Evolutionary conservation across 2,797 vertebrate species (phyloP), one percentile per base, ranked within the genome.

Genomic region (Orestias chungarensis): DNA sequence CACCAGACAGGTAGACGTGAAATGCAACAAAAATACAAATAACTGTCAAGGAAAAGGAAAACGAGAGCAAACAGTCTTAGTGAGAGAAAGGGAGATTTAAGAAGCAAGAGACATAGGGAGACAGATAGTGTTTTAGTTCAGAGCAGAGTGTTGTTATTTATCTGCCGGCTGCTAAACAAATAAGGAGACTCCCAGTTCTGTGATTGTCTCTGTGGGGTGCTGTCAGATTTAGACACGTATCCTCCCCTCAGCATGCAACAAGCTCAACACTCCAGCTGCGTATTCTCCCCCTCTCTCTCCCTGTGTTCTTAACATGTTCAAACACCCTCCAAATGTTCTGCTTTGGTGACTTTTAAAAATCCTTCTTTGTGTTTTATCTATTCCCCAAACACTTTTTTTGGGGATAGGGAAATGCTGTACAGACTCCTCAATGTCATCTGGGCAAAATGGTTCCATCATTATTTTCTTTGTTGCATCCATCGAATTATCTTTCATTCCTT

Each of bases 1-100:
- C 87, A 84, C 86, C 81, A 88, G 90, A 92, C 89, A 91, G 90
- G 88, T 89, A 92, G 83, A 91, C 78, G 76, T 57, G 71, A 82
- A 84, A 81, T 83, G 88, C 83, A 90, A 90, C 86, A 90, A 89
- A 91, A 85, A 91, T 91, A 91, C 89, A 92, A 89, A 93, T 90
- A 92, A 88, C 89, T 91, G 92, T 89, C 91, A 91, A 86, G 83
- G 38, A 84, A 78, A 81, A 76, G 86, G 81, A 85, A 85, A 84
- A 86, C 86, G 85, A 68, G 61, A 81, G 80, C 76, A 52, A 62
- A 87, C 70, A 74, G 80, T 81, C 76, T 82, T 59, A 61, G 85
- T 3, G 42, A 68, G 81, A 72, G 80, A 83, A 76, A 62, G 74
- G 74, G 74, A 91, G 90, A 92, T 88, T 85, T 88, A 80, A 91